Conservation (phyloP, 2,888 invertebrate genomes). For the Nephrotoma guestfalica region DNA sequence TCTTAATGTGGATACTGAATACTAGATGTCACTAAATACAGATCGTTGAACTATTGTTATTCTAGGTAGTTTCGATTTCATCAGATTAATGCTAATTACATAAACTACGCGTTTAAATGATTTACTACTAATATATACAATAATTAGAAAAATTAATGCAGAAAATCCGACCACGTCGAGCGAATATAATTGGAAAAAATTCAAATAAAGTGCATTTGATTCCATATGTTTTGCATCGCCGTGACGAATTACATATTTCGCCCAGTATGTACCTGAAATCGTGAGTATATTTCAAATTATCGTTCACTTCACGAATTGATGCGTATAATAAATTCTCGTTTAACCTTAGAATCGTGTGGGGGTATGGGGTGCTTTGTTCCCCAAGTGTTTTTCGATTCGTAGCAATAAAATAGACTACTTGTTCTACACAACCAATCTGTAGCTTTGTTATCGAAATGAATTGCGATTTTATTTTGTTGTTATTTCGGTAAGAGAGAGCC, state of each 20-base stretch:
- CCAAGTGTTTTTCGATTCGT: too few species aligned
- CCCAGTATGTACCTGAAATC: neutral
- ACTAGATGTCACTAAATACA: neutral
- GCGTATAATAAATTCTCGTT: constrained; percentile 21
- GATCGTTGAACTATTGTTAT: neutral
- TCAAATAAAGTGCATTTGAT: neutral
- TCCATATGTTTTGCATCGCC: neutral
- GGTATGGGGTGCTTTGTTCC: too few species aligned
- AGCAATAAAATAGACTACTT: too few species aligned
- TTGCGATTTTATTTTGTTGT: too few species aligned
- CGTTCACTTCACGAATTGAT: constrained; percentile 17
- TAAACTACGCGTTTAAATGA: neutral
- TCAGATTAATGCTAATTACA: neutral
- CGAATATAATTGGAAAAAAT: constrained; percentile 25
- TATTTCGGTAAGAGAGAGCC: too few species aligned
- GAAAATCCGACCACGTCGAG: constrained; percentile 24
- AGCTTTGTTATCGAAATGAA: too few species aligned
- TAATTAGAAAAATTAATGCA: neutral
- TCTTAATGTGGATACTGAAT: neutral
- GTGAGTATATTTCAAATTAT: neutral
- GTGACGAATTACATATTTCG: neutral
- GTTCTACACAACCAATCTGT: too few species aligned
- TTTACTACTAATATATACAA: neutral
- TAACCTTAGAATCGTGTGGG: too few species aligned
- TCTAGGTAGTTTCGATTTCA: neutral